A percentile compares a stretch with the other conserved stretches of the same genome.
These are phyloP conservation scores for Dasypogon diadema DNA, from an alignment of 2,888 invertebrate species.

Conservation along the genomic window DNA sequence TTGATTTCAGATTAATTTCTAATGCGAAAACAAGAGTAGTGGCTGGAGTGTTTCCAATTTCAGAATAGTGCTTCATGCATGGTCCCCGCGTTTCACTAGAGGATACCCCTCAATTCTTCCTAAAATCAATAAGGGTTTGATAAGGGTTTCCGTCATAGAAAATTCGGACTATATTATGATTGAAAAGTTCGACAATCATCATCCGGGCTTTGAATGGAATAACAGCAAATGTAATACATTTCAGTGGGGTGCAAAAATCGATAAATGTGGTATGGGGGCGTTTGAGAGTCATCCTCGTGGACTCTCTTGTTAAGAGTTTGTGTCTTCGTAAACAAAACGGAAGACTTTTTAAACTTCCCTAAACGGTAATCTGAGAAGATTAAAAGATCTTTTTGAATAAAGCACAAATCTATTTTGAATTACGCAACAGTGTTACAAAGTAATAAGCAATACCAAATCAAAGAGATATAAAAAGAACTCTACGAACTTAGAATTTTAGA, in stretches of 20 bases:
- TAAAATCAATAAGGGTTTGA: conserved; percentile 24
- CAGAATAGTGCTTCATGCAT: neutral
- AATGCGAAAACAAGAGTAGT: neutral
- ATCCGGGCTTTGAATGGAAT: neutral
- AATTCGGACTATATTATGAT: conserved; percentile 31
- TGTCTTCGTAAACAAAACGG: conserved; percentile 4
- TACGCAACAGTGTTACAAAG: neutral
- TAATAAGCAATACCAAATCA: neutral
- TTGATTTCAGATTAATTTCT: neutral
- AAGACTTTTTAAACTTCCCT: conserved; percentile 39
- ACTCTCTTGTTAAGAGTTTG: neutral
- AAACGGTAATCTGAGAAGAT: conserved; percentile 23
- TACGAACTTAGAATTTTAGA: neutral
- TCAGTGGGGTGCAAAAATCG: neutral
- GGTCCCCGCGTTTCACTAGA: neutral
- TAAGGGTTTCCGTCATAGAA: conserved; percentile 12
- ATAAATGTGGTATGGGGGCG: neutral
- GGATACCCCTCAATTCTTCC: conserved; percentile 8
- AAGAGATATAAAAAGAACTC: neutral
- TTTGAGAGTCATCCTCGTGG: neutral
- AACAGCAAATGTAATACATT: neutral
- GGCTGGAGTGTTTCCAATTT: neutral
- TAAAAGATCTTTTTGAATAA: conserved; percentile 19
- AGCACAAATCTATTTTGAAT: conserved; percentile 4
- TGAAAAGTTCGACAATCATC: conserved; percentile 37